A percentile compares a stretch with the other conserved stretches of the same genome.
Evolutionary conservation across 1,140 invertebrate species (phyloP).

Genomic region (Dendrolimus kikuchii): DNA sequence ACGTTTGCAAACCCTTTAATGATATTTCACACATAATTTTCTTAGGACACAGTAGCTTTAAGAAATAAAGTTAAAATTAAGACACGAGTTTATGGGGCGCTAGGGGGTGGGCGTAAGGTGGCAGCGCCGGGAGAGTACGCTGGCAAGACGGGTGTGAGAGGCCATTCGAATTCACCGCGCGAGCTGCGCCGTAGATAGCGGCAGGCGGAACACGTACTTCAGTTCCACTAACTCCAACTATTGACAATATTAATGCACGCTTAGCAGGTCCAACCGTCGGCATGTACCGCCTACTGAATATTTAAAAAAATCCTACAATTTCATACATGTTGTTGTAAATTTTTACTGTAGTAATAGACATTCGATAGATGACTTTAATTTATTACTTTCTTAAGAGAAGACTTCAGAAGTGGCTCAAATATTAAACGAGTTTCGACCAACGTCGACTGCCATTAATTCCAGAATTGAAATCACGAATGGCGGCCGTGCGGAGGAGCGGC

Average conservation of each 20-base stretch:
- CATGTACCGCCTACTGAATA: slow-evolving; percentile 52
- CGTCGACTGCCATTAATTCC: slow-evolving; percentile 66
- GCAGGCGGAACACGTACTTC: slow-evolving; percentile 69
- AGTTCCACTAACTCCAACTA: slow-evolving; percentile 70
- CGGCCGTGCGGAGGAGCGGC: slow-evolving; percentile 33
- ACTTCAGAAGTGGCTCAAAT: slow-evolving; percentile 67
- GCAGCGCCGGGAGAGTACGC: slow-evolving; percentile 15
- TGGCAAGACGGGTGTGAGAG: slow-evolving; percentile 38
- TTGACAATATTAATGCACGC: slow-evolving; percentile 71
- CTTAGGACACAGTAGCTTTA: slow-evolving; percentile 62
- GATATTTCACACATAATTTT: slow-evolving; percentile 69
- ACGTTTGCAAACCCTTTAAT: slow-evolving; percentile 48
- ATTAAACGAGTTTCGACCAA: slow-evolving; percentile 61
- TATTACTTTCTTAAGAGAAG: slow-evolving; percentile 64
- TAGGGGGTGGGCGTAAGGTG: slow-evolving; percentile 47
- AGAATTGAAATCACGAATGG: slow-evolving; percentile 71
- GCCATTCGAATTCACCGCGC: slow-evolving; percentile 68
- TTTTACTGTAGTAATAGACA: background rate
- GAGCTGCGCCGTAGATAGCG: slow-evolving; percentile 65
- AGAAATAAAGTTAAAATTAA: slow-evolving; percentile 72
- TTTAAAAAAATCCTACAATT: slow-evolving; percentile 15
- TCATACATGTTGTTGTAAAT: slow-evolving; percentile 2
- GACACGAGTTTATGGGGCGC: slow-evolving; percentile 70
- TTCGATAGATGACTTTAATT: slow-evolving; percentile 48
- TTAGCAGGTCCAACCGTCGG: slow-evolving; percentile 59